Base-by-base conservation (phyloP, 2,797 vertebrate genomes). In the Tenualosa ilisha region DNA sequence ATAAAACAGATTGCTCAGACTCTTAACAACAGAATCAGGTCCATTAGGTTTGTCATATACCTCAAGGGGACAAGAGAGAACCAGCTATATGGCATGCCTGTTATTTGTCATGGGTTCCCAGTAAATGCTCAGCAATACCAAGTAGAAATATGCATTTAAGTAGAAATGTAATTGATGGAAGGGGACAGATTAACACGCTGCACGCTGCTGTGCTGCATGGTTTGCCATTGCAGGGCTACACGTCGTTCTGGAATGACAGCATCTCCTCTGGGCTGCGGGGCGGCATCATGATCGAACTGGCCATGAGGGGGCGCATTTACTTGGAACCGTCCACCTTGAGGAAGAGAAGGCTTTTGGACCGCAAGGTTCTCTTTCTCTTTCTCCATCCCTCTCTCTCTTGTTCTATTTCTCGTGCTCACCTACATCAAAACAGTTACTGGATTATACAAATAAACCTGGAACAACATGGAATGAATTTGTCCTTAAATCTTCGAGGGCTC, bases 211-310 rank as follows among this genome's bases (percentile, higher is more conserved):
- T 31, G 26, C 24, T 9, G 2, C 12, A 24, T 37, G 13, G 12
- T 37, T 26, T 72, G 13, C 65, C 37, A 31, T 79, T 59, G 3
- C 87, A 97, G 96, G 96, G 96, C 84, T 97, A 97, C 87, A 96
- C 96, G 0, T 97, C 96, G 17, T 97, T 97, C 93, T 97, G 96
- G 96, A 97, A 97, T 0, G 96, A 97, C 92, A 96, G 96, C 92
- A 96, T 97, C 93, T 97, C 96, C 0, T 95, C 96, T 0, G 96
- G 96, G 0, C 91, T 97, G 51, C 93, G 96, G 0, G 94, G 95
- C 0, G 95, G 95, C 82, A 95, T 97, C 88, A 92, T 97, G 31
- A 94, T 97, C 5, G 96, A 97, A 85, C 92, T 97, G 85, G 93
- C 94, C 0, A 92, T 97, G 90, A 86, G 96, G 0, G 95, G 96